Evolutionary conservation across 2,113 vertebrate genomes (phyloP).

Genomic region (Halichoerus grypus): DNA sequence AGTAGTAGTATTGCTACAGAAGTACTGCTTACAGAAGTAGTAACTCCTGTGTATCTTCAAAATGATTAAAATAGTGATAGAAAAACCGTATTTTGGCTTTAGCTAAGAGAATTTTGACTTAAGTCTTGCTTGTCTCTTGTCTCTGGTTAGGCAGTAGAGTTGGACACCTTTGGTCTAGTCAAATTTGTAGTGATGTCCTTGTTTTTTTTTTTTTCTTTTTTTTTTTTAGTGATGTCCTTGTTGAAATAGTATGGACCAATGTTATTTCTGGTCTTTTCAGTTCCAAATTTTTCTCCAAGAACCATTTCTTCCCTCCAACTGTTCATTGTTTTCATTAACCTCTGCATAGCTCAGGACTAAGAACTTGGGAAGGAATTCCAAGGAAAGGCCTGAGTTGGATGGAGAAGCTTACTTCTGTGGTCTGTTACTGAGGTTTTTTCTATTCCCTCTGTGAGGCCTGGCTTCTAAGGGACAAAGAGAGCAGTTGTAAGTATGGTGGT

Average conservation of each 20-base stretch:
- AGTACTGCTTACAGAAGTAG: background rate
- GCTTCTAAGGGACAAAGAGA: background rate
- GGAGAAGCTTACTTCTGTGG: background rate
- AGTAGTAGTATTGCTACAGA: too few relatives aligned
- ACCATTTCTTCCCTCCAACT: background rate
- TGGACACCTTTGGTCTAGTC: background rate
- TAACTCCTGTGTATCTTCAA: conserved; percentile 20
- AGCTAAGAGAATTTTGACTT: conserved; percentile 27
- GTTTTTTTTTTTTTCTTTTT: too few relatives aligned
- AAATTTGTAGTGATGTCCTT: background rate
- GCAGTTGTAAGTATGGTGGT: background rate
- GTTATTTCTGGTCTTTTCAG: conserved; percentile 20
- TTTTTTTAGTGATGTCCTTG: background rate
- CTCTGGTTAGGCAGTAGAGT: background rate
- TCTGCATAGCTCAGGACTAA: background rate
- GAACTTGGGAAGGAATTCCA: conserved; percentile 22
- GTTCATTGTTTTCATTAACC: conserved; percentile 24
- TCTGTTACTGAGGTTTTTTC: background rate
- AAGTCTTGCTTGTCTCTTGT: background rate
- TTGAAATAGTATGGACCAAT: background rate
- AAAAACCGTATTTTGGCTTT: conserved; percentile 28
- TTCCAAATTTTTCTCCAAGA: conserved; percentile 20
- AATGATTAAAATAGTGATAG: conserved; percentile 49
- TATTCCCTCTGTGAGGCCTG: background rate
- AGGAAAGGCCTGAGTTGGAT: background rate